Conservation (phyloP, 2,113 vertebrate genomes). For the Agapornis roseicollis region DNA sequence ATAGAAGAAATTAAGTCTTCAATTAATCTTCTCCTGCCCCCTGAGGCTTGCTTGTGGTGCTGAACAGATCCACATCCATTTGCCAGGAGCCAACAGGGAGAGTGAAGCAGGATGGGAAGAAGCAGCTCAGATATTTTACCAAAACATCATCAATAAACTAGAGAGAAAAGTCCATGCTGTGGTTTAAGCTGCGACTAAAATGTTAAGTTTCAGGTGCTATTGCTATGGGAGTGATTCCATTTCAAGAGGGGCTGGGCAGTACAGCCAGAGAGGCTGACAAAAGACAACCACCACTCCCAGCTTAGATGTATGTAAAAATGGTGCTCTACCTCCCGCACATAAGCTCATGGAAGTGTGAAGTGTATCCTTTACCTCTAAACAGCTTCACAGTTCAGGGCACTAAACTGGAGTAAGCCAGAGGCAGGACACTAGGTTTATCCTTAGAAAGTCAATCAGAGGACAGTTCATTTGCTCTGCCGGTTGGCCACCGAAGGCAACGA, state of each 20-base stretch:
- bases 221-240: background rate
- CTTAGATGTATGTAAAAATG: fast-evolving
- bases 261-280: background rate
- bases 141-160: background rate
- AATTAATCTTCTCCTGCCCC: background rate
- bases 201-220: fast-evolving
- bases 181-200: background rate
- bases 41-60: background rate
- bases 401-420: background rate
- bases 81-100: background rate
- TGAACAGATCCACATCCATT: background rate
- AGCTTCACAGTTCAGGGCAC: background rate
- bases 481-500: background rate
- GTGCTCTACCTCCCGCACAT: background rate
- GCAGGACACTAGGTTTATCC: background rate
- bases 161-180: background rate
- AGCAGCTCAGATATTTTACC: background rate
- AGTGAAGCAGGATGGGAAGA: background rate
- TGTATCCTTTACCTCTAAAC: fast-evolving
- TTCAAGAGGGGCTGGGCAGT: background rate
- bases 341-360: fast-evolving
- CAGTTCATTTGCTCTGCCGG: background rate
- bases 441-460: background rate
- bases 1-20: background rate
- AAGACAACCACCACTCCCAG: fast-evolving